Evolutionary conservation across 2,797 vertebrate genomes (phyloP).

Genomic region (Leuciscus waleckii): DNA sequence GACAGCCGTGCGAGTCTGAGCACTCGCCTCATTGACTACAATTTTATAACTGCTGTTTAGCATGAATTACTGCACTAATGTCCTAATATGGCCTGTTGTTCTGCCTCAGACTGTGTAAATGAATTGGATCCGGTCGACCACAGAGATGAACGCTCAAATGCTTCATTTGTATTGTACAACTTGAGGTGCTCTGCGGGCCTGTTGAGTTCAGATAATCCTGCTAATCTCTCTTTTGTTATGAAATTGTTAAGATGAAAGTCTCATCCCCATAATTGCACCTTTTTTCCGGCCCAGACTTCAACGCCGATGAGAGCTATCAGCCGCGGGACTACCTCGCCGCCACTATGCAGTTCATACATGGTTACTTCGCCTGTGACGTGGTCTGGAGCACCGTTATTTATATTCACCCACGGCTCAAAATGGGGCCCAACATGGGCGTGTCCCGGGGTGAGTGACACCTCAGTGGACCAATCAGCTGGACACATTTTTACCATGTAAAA

Average conservation of each 20-base stretch:
- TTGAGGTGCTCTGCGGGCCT: constrained; percentile 26
- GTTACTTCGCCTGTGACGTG: constrained; percentile 94
- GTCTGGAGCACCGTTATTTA: constrained; percentile 96
- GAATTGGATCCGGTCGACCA: constrained; percentile 53
- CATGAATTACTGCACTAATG: constrained; percentile 56
- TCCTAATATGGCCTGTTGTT: constrained; percentile 53
- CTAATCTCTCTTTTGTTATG: constrained; percentile 29
- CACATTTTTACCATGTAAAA: background rate
- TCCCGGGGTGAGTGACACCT: constrained; percentile 69
- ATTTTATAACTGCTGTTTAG: constrained; percentile 52
- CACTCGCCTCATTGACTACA: background rate
- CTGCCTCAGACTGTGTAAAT: constrained; percentile 55
- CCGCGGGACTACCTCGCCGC: constrained; percentile 96
- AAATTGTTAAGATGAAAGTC: constrained; percentile 23
- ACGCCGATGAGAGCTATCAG: constrained; percentile 91
- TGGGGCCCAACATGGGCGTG: constrained; percentile 97
- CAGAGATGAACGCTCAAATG: constrained; percentile 34
- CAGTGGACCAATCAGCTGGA: background rate
- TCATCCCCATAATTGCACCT: constrained; percentile 15
- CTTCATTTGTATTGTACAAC: constrained; percentile 22
- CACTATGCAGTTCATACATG: constrained; percentile 97
- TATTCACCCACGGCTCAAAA: constrained; percentile 96
- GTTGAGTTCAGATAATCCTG: constrained; percentile 21
- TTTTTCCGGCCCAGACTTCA: constrained; percentile 81
- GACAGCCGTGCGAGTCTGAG: constrained; percentile 4